Base-by-base conservation (phyloP, 2,888 invertebrate genomes). In the Choreutis nemorana region DNA sequence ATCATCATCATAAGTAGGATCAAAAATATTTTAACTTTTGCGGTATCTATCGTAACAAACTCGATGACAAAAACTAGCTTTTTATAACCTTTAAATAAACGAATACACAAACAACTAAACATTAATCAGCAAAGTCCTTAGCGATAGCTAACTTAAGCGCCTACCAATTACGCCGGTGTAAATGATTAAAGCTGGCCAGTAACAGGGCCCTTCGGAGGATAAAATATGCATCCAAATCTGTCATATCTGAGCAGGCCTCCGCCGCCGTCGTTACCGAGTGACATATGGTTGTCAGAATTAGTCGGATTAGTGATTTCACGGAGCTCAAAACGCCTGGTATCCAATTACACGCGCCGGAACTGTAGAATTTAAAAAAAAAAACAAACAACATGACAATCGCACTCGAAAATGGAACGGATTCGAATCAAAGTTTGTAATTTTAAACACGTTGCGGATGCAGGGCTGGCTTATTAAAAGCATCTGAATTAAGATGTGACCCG, bases 281-380 rank as follows among this genome's bases (percentile, higher is more conserved):
- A 78, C 78, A 77, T 78, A 77, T 75, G 73, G 73, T 65, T 73
- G 77, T 75, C 77, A 73, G 65, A 77, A 77, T 77, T 77, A 77
- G 73, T 61, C 62, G 68, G 75, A 77, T 78, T 78, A 77, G 73
- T 75, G 68, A 77, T 78, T 77, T 75, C 66, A 75, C 71, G 73
- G 72, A 52, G 65, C 55, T 52, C 58, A 45, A 45, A 58, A 52
- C 62, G 57, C 46, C 58, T 54, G 56, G 75, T 50, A 64, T 75
- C 75, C 73, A 77, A 77, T 78, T 77, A 77, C 63, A 53, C 39
- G 45, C 61, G 48, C 59, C 60, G 66, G 64, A 71, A 66, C 70
- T 57, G 44, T 49, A 52, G 59, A 61, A 60, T 65, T 57, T 60
- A 54, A 42, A 42, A 41, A 55, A 63, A 71, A 72, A 68, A 61